phyloP scores from a whole-genome alignment of 1,140 invertebrate genomes.

The Muscidifurax raptorellus region DNA sequence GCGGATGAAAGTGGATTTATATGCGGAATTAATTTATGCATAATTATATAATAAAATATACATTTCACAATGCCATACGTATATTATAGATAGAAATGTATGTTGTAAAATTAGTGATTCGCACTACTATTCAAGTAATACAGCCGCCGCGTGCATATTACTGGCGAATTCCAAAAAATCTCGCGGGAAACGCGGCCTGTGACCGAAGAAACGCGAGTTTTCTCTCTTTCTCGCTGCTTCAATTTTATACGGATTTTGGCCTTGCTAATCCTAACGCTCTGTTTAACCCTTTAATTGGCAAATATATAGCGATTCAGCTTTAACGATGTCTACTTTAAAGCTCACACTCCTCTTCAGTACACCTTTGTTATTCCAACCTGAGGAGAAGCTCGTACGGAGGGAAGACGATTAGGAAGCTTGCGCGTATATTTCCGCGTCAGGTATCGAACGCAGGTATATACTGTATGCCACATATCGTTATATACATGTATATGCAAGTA shows the following conservation, averaged over 20 bases:
- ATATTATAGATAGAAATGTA: too few relatives aligned
- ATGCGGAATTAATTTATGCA: not conserved
- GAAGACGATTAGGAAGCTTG: not conserved
- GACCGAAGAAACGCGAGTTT: not conserved
- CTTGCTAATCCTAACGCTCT: conserved; percentile 42
- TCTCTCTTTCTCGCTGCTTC: not conserved
- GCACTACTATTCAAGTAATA: too few relatives aligned
- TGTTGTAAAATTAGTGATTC: too few relatives aligned
- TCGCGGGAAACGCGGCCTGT: not conserved
- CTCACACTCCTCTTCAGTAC: not conserved
- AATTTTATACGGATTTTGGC: conserved; percentile 40
- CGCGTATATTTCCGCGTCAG: too few relatives aligned
- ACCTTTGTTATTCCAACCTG: conserved; percentile 13
- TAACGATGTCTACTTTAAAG: conserved; percentile 45
- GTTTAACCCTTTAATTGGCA: conserved; percentile 53
- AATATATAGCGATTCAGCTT: conserved; percentile 44
- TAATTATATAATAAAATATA: too few relatives aligned
- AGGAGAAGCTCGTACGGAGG: not conserved
- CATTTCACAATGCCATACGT: too few relatives aligned
- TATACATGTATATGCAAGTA: not conserved
- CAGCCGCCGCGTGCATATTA: too few relatives aligned
- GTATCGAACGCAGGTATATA: too few relatives aligned
- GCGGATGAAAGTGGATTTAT: not conserved
- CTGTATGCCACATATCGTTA: too few relatives aligned
- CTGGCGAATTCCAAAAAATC: too few relatives aligned